phyloP scores from a whole-genome alignment of 2,113 vertebrate species.

The Falcunculus frontatus region DNA sequence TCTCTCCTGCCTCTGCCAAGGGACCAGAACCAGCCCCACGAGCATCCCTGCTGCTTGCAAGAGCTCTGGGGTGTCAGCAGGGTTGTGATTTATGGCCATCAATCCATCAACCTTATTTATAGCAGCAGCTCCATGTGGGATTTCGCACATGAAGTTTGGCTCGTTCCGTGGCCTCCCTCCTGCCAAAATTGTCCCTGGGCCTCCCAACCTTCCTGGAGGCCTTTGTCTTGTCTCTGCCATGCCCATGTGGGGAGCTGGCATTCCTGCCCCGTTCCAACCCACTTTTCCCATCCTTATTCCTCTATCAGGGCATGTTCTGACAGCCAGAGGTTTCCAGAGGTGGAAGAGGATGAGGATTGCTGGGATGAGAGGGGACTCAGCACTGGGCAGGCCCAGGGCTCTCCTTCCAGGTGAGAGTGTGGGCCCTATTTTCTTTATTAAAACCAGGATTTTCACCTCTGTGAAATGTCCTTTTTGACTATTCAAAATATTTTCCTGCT shows the following conservation, averaged over 20 bases:
- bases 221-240: not conserved
- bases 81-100: conserved; percentile 29
- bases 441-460: not conserved
- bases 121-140: not conserved
- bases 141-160: not conserved
- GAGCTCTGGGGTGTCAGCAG: conserved; percentile 8
- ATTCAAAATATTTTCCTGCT: not conserved
- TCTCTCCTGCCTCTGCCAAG: conserved; percentile 14
- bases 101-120: not conserved
- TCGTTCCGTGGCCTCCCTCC: not conserved
- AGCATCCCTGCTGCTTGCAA: not conserved
- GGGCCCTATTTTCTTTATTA: not conserved
- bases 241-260: not conserved
- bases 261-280: not conserved
- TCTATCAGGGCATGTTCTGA: not conserved
- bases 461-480: not conserved
- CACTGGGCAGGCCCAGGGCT: not conserved
- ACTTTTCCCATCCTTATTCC: not conserved
- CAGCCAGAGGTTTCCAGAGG: not conserved
- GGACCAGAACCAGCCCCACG: conserved; percentile 10
- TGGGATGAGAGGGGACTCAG: not conserved
- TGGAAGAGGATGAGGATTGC: not conserved
- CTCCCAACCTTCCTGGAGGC: not conserved
- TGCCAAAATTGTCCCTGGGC: not conserved
- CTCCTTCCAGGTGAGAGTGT: not conserved